Evolutionary conservation across 1,140 invertebrate species (phyloP), one percentile per base, ranked within the genome.

Genomic region (Anoplophora glabripennis): DNA sequence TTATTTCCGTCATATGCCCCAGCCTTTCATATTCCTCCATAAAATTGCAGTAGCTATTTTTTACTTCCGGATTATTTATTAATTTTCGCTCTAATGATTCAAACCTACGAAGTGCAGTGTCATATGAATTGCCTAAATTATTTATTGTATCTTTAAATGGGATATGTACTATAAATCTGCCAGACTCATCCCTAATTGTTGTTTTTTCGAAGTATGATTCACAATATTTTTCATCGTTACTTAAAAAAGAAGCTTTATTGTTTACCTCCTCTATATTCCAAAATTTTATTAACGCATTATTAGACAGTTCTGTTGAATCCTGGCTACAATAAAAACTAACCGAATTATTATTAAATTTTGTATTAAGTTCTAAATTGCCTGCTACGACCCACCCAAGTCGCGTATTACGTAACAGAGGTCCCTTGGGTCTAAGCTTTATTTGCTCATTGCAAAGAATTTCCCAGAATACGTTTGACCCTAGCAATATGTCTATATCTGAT

Each of bases 221-320:
- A 48, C 60, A 62, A 5, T 49, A 3, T 41, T 15, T 11, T 28
- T 65, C 60, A 5, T 56, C 41, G 1, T 38, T 34, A 3, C 21
- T 33, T 40, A 41, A 57, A 4, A 28, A 36, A 18, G 8, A 1
- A n/a, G 21, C 15, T 8, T 21, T 37, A 41, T 5, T 11, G 3
- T 40, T 7, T 9, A 7, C 8, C 40, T 65, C 44, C 28, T 65
- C 59, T 4, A 54, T 33, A 21, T 45, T 15, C 54, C 70, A 44
- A 53, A 72, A 78, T 64, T 73, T 75, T 56, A 76, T 71, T n/a
- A 58, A 37, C 15, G n/a, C n/a, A n/a, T n/a, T n/a, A n/a, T n/a
- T n/a, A n/a, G n/a, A n/a, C n/a, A n/a, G n/a, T n/a, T n/a, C n/a
- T n/a, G n/a, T n/a, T n/a, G n/a, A n/a, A n/a, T n/a, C n/a, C n/a